These are phyloP conservation scores for Luffia ferchaultella DNA, from an alignment of 2,888 invertebrate genomes.

Conservation along the genomic window DNA sequence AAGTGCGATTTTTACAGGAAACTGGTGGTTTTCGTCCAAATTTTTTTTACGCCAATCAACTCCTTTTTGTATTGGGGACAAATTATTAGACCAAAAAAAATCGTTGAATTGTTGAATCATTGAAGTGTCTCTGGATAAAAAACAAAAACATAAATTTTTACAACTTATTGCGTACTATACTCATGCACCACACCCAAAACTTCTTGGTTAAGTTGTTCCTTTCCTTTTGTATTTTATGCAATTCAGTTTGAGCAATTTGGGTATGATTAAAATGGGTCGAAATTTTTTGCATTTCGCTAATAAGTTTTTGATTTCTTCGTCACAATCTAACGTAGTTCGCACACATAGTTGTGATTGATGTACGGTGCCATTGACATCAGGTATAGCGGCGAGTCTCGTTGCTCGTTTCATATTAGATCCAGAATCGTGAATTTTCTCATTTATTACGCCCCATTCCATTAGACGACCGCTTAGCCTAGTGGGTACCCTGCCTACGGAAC, in stretches of 20 bases:
- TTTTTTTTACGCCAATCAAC: no score
- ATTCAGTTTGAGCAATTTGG: constrained; percentile 16
- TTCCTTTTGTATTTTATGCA: constrained; percentile 19
- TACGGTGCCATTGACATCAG: constrained; percentile 18
- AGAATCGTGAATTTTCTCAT: constrained; percentile 17
- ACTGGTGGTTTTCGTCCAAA: no score
- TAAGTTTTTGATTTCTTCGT: constrained; percentile 16
- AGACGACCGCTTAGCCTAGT: no score
- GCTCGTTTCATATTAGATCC: constrained; percentile 19
- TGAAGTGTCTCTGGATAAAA: no score
- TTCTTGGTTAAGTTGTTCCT: constrained; percentile 17
- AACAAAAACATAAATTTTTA: no score
- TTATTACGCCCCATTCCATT: constrained; percentile 17
- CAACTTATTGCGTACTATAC: constrained; percentile 14
- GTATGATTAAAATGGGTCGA: constrained; percentile 19
- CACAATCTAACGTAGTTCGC: constrained; percentile 15
- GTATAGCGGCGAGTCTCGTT: constrained; percentile 16
- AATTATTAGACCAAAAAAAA: no score
- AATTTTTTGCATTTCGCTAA: constrained; percentile 18
- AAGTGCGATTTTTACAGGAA: no score
- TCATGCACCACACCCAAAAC: constrained; percentile 12
- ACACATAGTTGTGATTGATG: constrained; percentile 19
- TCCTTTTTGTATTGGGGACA: no score
- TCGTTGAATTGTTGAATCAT: no score
- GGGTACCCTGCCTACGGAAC: no score